A percentile compares a stretch with the other conserved stretches of the same genome.
Evolutionary conservation across 2,113 vertebrate genomes (phyloP).

Genomic region (Campylomormyrus numenius): DNA sequence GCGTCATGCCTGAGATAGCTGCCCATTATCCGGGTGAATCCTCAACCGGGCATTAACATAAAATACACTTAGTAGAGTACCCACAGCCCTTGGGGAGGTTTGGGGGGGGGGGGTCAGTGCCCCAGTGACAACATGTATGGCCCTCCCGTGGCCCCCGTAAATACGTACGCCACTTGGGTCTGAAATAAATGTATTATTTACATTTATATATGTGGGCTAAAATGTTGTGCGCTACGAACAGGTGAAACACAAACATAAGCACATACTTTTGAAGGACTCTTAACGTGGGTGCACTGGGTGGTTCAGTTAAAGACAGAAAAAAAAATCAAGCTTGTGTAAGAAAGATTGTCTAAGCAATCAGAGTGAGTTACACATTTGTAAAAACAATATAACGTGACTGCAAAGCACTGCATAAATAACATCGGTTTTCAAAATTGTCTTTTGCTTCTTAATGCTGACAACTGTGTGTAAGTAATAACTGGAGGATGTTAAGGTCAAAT

Average conservation of each 20-base stretch:
- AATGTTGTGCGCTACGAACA: neutral
- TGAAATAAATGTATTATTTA: neutral
- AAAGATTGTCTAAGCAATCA: neutral
- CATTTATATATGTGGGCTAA: neutral
- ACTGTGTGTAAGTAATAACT: neutral
- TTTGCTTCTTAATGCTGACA: neutral
- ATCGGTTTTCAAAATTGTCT: neutral
- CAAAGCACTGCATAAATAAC: neutral
- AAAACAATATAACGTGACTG: neutral
- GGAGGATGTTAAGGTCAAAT: neutral
- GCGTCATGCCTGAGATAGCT: neutral
- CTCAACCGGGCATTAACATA: neutral
- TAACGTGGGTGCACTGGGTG: neutral
- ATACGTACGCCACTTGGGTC: neutral
- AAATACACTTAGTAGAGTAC: neutral
- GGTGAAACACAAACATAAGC: neutral
- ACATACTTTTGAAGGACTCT: neutral
- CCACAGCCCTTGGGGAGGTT: neutral
- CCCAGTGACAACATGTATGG: neutral
- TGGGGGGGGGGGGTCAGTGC: neutral
- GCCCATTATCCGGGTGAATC: neutral
- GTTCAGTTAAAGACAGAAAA: neutral
- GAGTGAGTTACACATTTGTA: neutral
- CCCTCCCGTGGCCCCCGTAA: neutral
- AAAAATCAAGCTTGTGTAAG: neutral